phyloP scores from a whole-genome alignment of 2,113 vertebrate species.

The Madoqua kirkii region DNA sequence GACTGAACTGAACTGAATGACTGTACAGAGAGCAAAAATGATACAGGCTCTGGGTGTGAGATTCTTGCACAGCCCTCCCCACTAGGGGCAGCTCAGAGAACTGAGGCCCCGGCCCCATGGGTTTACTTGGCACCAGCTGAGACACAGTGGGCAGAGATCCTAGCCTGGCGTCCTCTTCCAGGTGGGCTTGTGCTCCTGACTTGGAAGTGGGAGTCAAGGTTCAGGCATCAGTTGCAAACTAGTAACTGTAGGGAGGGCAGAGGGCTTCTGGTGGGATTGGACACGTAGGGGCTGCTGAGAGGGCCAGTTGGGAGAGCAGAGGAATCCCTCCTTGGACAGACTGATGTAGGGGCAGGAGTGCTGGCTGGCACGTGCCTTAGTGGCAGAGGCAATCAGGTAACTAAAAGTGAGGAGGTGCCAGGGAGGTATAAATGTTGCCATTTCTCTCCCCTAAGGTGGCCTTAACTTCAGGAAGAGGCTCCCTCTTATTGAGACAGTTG shows the following conservation, averaged over 20 bases:
- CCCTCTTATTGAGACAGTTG: not conserved
- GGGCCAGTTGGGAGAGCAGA: not conserved
- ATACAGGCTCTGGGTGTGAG: too few species aligned
- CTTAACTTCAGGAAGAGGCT: not conserved
- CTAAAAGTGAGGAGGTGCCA: not conserved
- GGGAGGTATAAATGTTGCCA: not conserved
- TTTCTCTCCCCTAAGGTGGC: not conserved
- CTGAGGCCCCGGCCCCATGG: not conserved
- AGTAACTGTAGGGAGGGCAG: not conserved
- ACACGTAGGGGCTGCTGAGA: not conserved
- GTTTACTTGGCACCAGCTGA: not conserved
- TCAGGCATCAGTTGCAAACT: not conserved
- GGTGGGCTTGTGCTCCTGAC: not conserved
- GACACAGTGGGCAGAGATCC: not conserved
- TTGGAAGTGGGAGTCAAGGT: not conserved
- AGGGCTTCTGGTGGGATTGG: not conserved
- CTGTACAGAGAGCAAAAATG: not conserved
- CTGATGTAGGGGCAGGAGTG: not conserved
- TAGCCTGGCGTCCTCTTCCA: not conserved
- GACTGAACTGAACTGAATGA: too few species aligned
- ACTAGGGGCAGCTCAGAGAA: not conserved
- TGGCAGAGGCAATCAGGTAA: not conserved
- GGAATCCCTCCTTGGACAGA: not conserved
- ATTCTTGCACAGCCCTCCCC: not conserved
- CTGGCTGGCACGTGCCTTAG: not conserved